Evolutionary conservation across 2,888 invertebrate species (phyloP).

Genomic region (Pterobdella sp.): DNA sequence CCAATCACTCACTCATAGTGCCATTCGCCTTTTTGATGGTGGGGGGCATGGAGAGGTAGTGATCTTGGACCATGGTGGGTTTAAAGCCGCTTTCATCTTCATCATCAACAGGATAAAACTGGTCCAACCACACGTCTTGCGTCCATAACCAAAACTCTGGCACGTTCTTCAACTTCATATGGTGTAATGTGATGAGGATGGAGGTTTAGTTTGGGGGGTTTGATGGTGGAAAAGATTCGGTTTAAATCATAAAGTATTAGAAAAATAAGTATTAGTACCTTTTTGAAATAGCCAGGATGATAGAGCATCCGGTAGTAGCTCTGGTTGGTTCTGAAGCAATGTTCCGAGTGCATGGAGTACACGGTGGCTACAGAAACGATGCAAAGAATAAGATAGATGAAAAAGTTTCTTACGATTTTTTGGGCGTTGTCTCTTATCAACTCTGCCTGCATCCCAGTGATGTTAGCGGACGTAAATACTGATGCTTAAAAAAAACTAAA

Average conservation of each 20-base stretch:
- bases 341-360: not conserved
- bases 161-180: constrained; percentile 2
- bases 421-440: constrained; percentile 9
- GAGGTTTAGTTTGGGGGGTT: not conserved
- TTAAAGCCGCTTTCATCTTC: not conserved
- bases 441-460: not conserved
- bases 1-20: not conserved
- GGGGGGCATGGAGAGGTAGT: not conserved
- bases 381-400: not conserved
- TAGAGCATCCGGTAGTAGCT: constrained; percentile 2
- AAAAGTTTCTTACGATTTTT: constrained; percentile 3
- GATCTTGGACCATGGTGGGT: not conserved
- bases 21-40: constrained; percentile 9
- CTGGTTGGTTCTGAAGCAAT: not conserved
- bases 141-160: constrained; percentile 17
- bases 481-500: too few relatives aligned
- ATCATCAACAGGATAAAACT: constrained; percentile 2
- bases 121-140: not conserved
- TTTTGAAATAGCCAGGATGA: not conserved
- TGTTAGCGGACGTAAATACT: too few relatives aligned
- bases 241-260: not conserved
- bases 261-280: constrained; percentile 7
- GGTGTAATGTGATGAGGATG: not conserved
- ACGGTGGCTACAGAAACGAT: not conserved
- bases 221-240: not conserved